These are phyloP conservation scores for Dicrostonyx torquatus DNA, from an alignment of 2,797 vertebrate genomes.

Conservation along the genomic window DNA sequence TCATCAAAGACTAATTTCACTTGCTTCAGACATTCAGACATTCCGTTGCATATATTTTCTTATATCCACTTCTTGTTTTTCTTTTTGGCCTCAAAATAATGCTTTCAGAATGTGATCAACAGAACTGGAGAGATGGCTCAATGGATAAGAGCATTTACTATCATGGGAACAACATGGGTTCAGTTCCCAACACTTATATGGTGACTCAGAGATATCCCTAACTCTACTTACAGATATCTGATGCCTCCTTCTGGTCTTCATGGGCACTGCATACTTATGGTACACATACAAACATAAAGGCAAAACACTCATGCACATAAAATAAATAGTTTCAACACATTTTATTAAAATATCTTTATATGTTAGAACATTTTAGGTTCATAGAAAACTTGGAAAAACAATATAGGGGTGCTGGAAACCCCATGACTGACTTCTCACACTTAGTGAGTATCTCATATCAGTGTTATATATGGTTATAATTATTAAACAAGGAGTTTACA, in stretches of 20 bases:
- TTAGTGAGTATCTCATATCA: not conserved
- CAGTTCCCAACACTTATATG: not conserved
- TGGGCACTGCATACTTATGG: not conserved
- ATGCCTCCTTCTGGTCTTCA: not conserved
- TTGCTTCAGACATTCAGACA: not conserved
- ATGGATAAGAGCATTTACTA: not conserved
- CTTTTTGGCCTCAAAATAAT: not conserved
- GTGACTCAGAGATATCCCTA: not conserved
- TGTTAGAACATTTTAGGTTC: not conserved
- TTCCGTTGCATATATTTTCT: not conserved
- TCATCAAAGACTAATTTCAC: not conserved
- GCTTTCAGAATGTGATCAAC: not conserved
- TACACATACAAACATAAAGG: not conserved
- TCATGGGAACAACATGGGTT: not conserved
- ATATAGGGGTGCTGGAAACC: too few relatives aligned
- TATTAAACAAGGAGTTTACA: too few relatives aligned
- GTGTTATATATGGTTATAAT: not conserved
- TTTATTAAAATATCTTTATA: not conserved
- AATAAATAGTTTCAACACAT: not conserved
- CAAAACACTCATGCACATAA: not conserved
- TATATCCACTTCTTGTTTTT: not conserved
- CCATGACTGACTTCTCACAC: not conserved
- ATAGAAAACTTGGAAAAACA: not conserved
- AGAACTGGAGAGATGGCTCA: not conserved
- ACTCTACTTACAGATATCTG: not conserved